Base-by-base conservation (phyloP, 1,140 invertebrate species). In the Portunus trituberculatus region DNA sequence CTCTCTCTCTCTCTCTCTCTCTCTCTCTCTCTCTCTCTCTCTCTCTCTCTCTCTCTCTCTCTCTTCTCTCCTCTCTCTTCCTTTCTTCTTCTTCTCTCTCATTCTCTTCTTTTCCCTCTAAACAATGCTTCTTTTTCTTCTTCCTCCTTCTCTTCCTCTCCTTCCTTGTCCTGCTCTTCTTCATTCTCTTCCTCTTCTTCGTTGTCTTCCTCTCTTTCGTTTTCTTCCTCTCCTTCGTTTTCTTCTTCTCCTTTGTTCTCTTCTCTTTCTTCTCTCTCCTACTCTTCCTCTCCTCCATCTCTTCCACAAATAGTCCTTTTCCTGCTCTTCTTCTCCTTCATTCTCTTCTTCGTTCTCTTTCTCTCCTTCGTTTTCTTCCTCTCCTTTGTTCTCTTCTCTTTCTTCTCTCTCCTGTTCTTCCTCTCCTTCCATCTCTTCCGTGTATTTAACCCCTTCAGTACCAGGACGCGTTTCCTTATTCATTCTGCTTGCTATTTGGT, bases 311-410 rank as follows among this genome's bases (percentile, higher is more conserved):
- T 25, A 25, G 10, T 10, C 59, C 59, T 76, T 25, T 76, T 25
- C 12, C 25, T 12, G 10, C 59, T 76, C 12, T 12, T 10, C 25
- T 25, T 8, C 28, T 31, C 92, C 48, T 4, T 52, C 45, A 45
- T 45, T 84, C 32, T 39, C 92, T 46, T 39, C 86, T 76, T 93
- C 92, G 48, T 82, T 86, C 76, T 86, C 92, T 86, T 82, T 86
- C 92, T 93, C 92, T 87, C 83, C 86, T 83, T 93, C 92, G 45
- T 25, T 28, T 28, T 16, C 83, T 31, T 28, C 83, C 83, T 2
- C 28, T 28, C 32, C 83, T 86, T 28, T 28, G 7, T 84, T 29
- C 82, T 28, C 83, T 28, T 28, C n/a, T 6, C 39, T 39, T 2
- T 2, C 39, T 39, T 39, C 6, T 39, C 39, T 39, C 39, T 39